Conservation (phyloP, 2,797 vertebrate species). For the Fistularia tabacaria region DNA sequence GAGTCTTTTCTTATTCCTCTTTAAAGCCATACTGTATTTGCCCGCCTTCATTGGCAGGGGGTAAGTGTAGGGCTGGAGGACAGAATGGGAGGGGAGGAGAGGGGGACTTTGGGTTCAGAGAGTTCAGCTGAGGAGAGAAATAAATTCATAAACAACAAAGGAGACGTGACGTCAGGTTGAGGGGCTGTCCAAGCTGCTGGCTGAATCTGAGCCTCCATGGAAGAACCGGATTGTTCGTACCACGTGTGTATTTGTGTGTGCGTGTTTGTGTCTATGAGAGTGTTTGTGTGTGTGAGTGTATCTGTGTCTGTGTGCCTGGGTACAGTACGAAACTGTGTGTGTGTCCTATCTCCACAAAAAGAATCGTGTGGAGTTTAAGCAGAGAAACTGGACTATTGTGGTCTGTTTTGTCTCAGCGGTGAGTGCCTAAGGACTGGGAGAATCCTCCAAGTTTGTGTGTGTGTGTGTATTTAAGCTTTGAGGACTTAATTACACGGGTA, state of each 20-base stretch:
- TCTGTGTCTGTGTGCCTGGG: conserved; percentile 25
- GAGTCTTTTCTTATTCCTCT: conserved; percentile 44
- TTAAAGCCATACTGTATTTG: conserved; percentile 66
- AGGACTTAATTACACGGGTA: conserved; percentile 30
- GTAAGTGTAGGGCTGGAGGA: conserved; percentile 62
- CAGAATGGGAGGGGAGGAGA: conserved; percentile 25
- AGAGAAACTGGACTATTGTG: conserved; percentile 58
- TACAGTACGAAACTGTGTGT: conserved; percentile 11
- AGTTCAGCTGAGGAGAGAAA: conserved; percentile 76
- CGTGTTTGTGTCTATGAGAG: conserved; percentile 36
- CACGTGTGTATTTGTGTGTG: conserved; percentile 41
- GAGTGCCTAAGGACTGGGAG: conserved; percentile 47
- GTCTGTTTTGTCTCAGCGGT: conserved; percentile 58
- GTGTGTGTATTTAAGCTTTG: conserved; percentile 23
- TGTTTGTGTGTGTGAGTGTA: conserved; percentile 31
- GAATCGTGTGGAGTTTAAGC: conserved; percentile 56
- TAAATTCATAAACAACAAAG: conserved; percentile 82
- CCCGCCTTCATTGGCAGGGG: conserved; percentile 65
- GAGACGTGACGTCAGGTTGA: conserved; percentile 74
- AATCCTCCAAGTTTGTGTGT: conserved; percentile 21
- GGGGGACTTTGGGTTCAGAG: conserved; percentile 65
- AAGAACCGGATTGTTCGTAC: conserved; percentile 61
- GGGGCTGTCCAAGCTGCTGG: conserved; percentile 74
- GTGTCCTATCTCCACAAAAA: conserved; percentile 54
- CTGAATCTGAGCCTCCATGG: conserved; percentile 64